A percentile compares a stretch with the other conserved stretches of the same genome.
Conservation (phyloP, 2,888 invertebrate species). For the Melipona beecheii region DNA sequence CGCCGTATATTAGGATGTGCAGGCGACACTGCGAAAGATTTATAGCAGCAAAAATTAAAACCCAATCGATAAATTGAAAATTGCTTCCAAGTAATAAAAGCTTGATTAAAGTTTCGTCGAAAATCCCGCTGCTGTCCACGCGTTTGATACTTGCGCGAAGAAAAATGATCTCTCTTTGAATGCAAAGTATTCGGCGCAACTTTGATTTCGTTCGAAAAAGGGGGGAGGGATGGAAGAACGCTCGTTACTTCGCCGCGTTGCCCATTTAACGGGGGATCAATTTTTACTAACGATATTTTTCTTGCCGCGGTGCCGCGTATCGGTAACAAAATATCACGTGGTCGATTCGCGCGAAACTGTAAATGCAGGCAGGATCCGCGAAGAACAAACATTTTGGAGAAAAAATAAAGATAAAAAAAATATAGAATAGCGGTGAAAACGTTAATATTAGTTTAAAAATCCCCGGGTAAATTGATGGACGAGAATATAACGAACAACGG, state of each 20-base stretch:
- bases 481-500: slow-evolving; percentile 18
- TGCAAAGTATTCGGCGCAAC: background rate
- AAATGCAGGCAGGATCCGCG: background rate
- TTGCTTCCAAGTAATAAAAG: too few relatives aligned
- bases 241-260: background rate
- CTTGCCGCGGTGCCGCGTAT: background rate
- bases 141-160: too few relatives aligned
- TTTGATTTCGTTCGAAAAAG: background rate
- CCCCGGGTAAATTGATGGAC: slow-evolving; percentile 9
- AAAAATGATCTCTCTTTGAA: too few relatives aligned
- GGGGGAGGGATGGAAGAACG: background rate
- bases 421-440: background rate
- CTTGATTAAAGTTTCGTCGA: too few relatives aligned
- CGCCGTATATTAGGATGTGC: too few relatives aligned
- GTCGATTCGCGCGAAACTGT: background rate
- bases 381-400: background rate
- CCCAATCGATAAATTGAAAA: too few relatives aligned
- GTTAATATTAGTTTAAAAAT: slow-evolving; percentile 4
- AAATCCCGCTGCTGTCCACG: too few relatives aligned
- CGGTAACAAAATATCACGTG: background rate
- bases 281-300: background rate
- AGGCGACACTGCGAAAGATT: too few relatives aligned
- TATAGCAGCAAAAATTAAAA: too few relatives aligned
- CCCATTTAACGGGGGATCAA: background rate
- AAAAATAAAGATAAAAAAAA: background rate